Percentiles rank a stretch among this genome's conserved stretches.
phyloP scores from a whole-genome alignment of 2,797 vertebrate species.

The Neostethus bicornis region DNA sequence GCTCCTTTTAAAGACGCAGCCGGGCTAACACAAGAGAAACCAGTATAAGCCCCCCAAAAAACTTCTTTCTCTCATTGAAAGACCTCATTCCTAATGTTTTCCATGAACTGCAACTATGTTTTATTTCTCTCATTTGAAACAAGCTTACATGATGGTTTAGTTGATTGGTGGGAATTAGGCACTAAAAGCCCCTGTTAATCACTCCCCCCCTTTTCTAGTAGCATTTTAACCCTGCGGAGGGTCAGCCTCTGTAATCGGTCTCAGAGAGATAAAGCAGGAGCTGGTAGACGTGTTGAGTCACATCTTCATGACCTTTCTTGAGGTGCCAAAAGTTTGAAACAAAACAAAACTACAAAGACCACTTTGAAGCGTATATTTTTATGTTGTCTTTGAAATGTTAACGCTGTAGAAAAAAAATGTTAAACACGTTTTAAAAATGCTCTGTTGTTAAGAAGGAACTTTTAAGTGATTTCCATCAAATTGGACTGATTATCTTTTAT shows the following conservation, averaged over 20 bases:
- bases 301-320: neutral
- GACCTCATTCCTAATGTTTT: no score
- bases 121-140: neutral
- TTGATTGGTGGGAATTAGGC: neutral
- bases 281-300: constrained; percentile 25
- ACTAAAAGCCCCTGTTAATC: no score
- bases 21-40: constrained; percentile 23
- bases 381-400: no score
- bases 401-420: no score
- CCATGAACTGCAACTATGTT: no score
- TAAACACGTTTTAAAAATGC: no score
- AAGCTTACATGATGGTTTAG: neutral
- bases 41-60: no score
- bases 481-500: no score
- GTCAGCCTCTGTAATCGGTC: neutral
- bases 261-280: neutral
- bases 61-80: no score
- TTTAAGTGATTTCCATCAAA: no score
- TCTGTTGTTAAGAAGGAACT: no score
- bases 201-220: neutral
- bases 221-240: neutral
- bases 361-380: neutral
- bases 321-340: constrained; percentile 16
- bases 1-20: constrained; percentile 31
- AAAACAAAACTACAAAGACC: constrained; percentile 2